These are phyloP conservation scores for Gandaritis pyraliata DNA, from an alignment of 2,888 invertebrate genomes.

Conservation along the genomic window DNA sequence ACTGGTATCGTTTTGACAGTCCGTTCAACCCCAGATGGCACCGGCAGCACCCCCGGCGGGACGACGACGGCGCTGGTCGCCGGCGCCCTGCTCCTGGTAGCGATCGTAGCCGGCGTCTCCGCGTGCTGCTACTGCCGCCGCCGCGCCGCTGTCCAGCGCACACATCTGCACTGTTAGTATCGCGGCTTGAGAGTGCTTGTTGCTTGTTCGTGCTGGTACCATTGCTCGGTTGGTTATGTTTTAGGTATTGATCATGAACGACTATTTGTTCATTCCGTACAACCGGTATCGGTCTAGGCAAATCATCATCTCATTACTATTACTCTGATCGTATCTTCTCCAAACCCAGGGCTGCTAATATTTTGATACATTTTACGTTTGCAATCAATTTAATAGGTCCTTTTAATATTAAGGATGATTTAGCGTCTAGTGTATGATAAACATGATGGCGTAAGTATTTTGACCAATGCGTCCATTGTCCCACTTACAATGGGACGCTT, in stretches of 20 bases:
- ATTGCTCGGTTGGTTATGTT: neutral
- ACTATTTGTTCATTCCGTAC: neutral
- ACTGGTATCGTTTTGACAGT: constrained; percentile 22
- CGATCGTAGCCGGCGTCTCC: constrained; percentile 88
- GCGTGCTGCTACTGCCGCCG: constrained; percentile 91
- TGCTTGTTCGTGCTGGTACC: constrained; percentile 11
- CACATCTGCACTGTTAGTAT: constrained; percentile 72
- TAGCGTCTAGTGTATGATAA: no score
- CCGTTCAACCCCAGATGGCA: constrained; percentile 62
- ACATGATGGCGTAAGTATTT: no score
- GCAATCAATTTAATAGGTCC: neutral
- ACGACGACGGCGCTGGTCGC: constrained; percentile 89
- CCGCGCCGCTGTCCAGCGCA: constrained; percentile 80
- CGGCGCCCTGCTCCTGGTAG: constrained; percentile 87
- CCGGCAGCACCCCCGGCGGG: constrained; percentile 86
- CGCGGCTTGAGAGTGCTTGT: constrained; percentile 6
- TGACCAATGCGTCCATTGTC: no score
- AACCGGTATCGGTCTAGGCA: no score
- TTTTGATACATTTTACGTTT: neutral
- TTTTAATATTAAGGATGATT: no score
- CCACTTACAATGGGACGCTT: no score
- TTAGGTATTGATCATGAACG: neutral
- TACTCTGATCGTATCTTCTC: no score
- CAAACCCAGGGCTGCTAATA: neutral
- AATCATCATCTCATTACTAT: neutral